Evolutionary conservation across 2,113 vertebrate genomes (phyloP), one percentile per base, ranked within the genome.

Genomic region (Pseudopodoces humilis): DNA sequence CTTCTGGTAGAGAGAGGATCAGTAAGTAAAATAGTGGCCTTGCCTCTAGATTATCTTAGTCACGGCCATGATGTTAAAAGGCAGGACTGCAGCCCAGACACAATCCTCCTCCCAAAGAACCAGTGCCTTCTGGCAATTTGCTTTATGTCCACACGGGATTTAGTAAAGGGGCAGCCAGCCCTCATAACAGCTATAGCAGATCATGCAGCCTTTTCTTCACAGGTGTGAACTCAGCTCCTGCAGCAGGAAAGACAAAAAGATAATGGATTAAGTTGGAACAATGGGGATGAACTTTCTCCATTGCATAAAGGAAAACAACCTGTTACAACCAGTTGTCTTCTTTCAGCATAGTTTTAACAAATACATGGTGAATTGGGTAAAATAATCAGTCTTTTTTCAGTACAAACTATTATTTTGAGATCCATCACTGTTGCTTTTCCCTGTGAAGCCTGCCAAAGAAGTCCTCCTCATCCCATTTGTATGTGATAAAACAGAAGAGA

Each of bases 91-190:
- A 68, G 35, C 39, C 27, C 1, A 6, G 18, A 46, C 33, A 17
- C 2, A 7, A 2, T 47, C 33, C 9, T 83, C 25, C 31, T 67
- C 20, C n/a, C 0, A 0, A 49, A 63, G 64, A 18, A 82, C 58
- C 30, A 50, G 19, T 37, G 43, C 33, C 39, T 90, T 84, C 70
- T 3, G 2, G 23, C 30, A 84, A 55, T 75, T 49, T 75, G 31
- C 44, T 46, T 3, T 27, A 27, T 6, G 3, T 65, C 18, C 27
- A 9, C 4, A 3, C 0, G 2, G 39, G 56, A 44, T 67, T 75
- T 81, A 50, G 19, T n/a, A 77, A 3, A 8, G 22, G 21, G 31
- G 15, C 9, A 62, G 18, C 50, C 60, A 58, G 49, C 46, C 52
- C 15, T 69, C 3, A 1, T 6, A 41, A 31, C 35, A 79, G 30